These are phyloP conservation scores for Trachelus iudaicus DNA, from an alignment of 2,888 invertebrate genomes.

Conservation along the genomic window DNA sequence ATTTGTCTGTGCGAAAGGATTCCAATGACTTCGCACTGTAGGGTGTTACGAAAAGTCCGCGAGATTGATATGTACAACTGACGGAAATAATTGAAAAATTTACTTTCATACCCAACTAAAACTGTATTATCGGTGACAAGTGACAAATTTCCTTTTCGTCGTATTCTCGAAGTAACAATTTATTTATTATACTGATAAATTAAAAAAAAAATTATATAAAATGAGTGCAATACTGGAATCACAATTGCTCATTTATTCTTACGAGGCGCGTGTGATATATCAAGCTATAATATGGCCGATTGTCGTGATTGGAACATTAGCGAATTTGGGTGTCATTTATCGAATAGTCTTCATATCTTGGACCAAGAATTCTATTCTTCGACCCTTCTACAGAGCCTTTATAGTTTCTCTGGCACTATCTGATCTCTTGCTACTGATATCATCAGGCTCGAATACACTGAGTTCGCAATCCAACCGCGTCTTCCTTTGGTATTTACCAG, in stretches of 20 bases:
- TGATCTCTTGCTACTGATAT: conserved; percentile 36
- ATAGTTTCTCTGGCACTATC: conserved; percentile 41
- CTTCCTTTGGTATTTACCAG: conserved; percentile 38
- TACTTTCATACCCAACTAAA: background rate
- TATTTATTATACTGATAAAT: background rate
- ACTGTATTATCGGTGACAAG: background rate
- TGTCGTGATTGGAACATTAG: conserved; percentile 36
- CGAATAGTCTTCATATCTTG: conserved; percentile 29
- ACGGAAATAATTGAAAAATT: background rate
- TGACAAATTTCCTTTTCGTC: no score
- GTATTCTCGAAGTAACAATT: no score
- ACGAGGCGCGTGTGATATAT: conserved; percentile 29
- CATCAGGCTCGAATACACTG: conserved; percentile 39
- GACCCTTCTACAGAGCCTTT: conserved; percentile 40
- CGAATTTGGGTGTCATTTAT: conserved; percentile 37
- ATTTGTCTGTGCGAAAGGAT: background rate
- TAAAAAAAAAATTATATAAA: background rate
- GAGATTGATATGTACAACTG: background rate
- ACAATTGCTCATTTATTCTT: conserved; percentile 20
- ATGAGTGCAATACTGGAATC: conserved; percentile 7
- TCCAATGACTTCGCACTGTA: background rate
- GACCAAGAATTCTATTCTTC: conserved; percentile 28
- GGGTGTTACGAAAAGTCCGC: background rate
- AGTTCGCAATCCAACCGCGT: conserved; percentile 23
- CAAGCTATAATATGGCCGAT: conserved; percentile 43